Percentiles rank a stretch among this genome's conserved stretches.
Conservation (phyloP, 2,888 invertebrate genomes). For the Palloptera scutellata region DNA sequence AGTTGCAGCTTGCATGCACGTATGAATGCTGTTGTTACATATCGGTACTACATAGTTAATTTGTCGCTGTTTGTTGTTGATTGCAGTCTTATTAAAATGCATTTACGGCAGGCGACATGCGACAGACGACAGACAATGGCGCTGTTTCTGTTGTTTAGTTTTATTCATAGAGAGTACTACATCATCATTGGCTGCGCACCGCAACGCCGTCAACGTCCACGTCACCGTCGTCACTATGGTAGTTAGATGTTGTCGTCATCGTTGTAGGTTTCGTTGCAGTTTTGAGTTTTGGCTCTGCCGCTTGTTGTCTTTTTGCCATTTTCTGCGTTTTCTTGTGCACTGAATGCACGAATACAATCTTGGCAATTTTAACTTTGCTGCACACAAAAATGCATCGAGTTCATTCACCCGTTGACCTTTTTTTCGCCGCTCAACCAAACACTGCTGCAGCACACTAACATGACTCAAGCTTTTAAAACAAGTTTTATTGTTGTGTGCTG, state of each 20-base stretch:
- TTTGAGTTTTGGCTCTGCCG: too few species aligned
- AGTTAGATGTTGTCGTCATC: not conserved
- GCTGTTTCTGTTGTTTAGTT: too few species aligned
- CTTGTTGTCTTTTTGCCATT: not conserved
- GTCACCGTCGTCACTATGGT: not conserved
- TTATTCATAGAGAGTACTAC: not conserved
- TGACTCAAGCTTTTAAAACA: too few species aligned
- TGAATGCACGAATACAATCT: too few species aligned
- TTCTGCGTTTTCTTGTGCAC: not conserved
- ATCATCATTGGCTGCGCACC: not conserved
- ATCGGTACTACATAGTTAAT: too few species aligned
- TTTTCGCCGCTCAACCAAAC: slow-evolving; percentile 37
- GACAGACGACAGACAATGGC: too few species aligned
- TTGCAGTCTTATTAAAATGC: too few species aligned
- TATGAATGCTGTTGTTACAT: too few species aligned
- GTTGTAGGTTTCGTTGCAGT: not conserved
- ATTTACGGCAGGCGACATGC: too few species aligned
- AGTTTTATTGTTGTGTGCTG: not conserved
- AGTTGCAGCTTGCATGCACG: too few species aligned
- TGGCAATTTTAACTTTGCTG: too few species aligned
- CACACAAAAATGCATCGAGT: slow-evolving; percentile 38
- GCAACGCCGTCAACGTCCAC: not conserved
- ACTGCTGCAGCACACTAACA: slow-evolving; percentile 8
- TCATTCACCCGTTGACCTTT: slow-evolving; percentile 59
- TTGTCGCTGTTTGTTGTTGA: too few species aligned